Base-by-base conservation (phyloP, 2,797 vertebrate genomes). In the Adrianichthys oophorus region DNA sequence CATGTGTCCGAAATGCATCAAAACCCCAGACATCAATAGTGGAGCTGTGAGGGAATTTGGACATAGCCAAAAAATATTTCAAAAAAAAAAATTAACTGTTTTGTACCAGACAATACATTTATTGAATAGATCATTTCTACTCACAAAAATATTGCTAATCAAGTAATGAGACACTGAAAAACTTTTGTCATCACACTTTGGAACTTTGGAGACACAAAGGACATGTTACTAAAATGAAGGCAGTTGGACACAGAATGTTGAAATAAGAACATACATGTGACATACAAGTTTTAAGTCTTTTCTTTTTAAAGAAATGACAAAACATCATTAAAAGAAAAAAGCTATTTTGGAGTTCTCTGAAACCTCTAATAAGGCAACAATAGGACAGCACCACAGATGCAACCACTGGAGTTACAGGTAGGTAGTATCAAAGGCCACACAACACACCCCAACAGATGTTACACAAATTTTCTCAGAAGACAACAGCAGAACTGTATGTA, bases 311-410 rank as follows among this genome's bases (percentile, higher is more conserved):
- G 44, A 77, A 47, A 65, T 78, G 72, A 62, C 32, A 26, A 5
- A 51, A 52, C 12, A 41, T 62, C 67, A 75, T 53, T 74, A 65
- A 87, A 90, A 84, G 86, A 72, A 76, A 74, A 72, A 70, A 70
- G 72, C 62, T 74, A 26, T 57, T 78, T 84, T 79, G 87, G 84
- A 82, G 75, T 68, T 83, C 67, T 77, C 62, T 50, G 56, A 76
- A 68, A 72, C 77, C 59, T 77, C 42, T 61, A 45, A 82, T 90
- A 91, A 91, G 91, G 90, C 90, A 90, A 87, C 52, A 51, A 68
- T 58, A 85, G 85, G 83, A 87, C 84, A 91, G 89, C 86, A 91
- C 89, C 89, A 83, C 78, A 67, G 67, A 85, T 78, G 79, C 75
- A 74, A 83, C 82, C 77, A 75, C 63, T 69, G 64, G 83, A 84